Conservation (phyloP, 2,113 vertebrate genomes). For the Sinocyclocheilus anshuiensis region DNA sequence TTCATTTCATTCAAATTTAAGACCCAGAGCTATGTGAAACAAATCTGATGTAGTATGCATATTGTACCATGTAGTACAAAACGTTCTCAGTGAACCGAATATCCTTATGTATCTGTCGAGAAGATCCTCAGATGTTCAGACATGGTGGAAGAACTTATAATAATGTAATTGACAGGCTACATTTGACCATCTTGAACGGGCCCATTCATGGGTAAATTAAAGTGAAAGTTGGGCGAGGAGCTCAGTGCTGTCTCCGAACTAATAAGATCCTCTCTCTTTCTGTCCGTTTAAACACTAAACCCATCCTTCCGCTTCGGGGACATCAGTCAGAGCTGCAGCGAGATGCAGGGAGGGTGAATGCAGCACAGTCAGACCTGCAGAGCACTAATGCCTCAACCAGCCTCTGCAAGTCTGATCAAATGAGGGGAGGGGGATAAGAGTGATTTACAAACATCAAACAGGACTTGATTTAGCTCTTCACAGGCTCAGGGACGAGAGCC, state of each 20-base stretch:
- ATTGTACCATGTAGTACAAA: neutral
- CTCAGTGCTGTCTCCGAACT: slow-evolving; percentile 28
- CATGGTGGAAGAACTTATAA: neutral
- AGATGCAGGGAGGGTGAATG: slow-evolving; percentile 72
- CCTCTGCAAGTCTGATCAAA: slow-evolving; percentile 67
- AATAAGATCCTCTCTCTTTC: slow-evolving; percentile 42
- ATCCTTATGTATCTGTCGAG: neutral
- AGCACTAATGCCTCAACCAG: slow-evolving; percentile 71
- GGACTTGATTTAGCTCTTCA: slow-evolving; percentile 39
- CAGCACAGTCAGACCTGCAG: slow-evolving; percentile 71
- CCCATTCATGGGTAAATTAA: slow-evolving; percentile 34
- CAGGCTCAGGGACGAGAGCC: slow-evolving; percentile 23
- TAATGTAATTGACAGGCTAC: slow-evolving; percentile 3
- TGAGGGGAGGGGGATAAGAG: slow-evolving; percentile 56
- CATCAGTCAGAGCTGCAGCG: slow-evolving; percentile 72
- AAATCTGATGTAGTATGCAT: neutral
- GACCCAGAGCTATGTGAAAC: no score
- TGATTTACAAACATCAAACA: slow-evolving; percentile 43
- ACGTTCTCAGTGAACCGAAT: neutral
- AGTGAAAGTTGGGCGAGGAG: slow-evolving; percentile 31
- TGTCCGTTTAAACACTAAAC: slow-evolving; percentile 63
- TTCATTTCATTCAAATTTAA: no score
- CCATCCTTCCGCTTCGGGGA: slow-evolving; percentile 77
- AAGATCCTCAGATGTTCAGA: slow-evolving; percentile 13
- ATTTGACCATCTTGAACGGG: slow-evolving; percentile 11